These are phyloP conservation scores for Drosophila bocki DNA, from an alignment of 1,140 invertebrate species.

Conservation along the genomic window DNA sequence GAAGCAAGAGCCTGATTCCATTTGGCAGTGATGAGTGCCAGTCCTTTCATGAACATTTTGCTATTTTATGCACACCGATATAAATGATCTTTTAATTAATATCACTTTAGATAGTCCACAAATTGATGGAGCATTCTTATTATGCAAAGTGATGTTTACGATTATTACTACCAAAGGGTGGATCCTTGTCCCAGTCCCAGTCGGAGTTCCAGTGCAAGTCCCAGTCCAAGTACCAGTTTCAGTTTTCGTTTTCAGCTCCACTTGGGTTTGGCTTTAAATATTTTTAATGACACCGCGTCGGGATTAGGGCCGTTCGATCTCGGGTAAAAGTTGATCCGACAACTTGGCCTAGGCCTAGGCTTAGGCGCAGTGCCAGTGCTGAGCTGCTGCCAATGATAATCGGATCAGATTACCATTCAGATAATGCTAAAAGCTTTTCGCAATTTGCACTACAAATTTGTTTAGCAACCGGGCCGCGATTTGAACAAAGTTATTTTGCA, in stretches of 20 bases:
- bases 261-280: slow-evolving; percentile 67
- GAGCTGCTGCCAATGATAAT: slow-evolving; percentile 73
- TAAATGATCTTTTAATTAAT: slow-evolving; percentile 85
- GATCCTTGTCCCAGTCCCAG: slow-evolving; percentile 18
- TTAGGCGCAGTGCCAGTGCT: slow-evolving; percentile 33
- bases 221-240: slow-evolving; percentile 13
- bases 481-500: slow-evolving; percentile 62
- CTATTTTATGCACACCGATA: slow-evolving; percentile 84
- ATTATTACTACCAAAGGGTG: slow-evolving; percentile 48
- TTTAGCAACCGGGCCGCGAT: slow-evolving; percentile 36
- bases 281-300: slow-evolving; percentile 72
- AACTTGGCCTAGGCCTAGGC: slow-evolving; percentile 24
- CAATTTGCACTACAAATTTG: slow-evolving; percentile 81
- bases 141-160: slow-evolving; percentile 84
- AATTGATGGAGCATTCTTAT: slow-evolving; percentile 84
- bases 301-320: slow-evolving; percentile 63
- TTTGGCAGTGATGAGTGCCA: slow-evolving; percentile 76
- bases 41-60: slow-evolving; percentile 73
- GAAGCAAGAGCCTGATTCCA: slow-evolving; percentile 53
- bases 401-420: slow-evolving; percentile 76
- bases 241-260: slow-evolving; percentile 12
- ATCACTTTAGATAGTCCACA: slow-evolving; percentile 81
- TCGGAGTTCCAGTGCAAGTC: neutral
- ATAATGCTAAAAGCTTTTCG: slow-evolving; percentile 82
- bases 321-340: slow-evolving; percentile 20